Percentiles rank a stretch among this genome's conserved stretches.
phyloP scores from a whole-genome alignment of 2,797 vertebrate species.

The Tapera naevia region DNA sequence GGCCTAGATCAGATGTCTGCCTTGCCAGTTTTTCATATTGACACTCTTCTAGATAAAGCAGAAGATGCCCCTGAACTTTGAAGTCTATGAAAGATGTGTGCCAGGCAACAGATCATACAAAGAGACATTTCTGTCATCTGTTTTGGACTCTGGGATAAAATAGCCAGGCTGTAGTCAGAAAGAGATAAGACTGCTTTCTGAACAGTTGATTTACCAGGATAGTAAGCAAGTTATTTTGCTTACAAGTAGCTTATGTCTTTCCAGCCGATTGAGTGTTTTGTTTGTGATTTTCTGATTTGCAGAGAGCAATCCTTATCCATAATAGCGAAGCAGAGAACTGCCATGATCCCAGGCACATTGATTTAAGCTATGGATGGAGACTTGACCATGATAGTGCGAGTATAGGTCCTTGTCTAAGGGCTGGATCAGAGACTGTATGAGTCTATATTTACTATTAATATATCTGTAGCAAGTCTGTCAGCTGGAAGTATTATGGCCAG shows the following conservation, averaged over 20 bases:
- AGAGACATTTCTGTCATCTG: background rate
- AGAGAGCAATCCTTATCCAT: background rate
- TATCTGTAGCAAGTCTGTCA: background rate
- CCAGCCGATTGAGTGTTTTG: background rate
- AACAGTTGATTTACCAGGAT: background rate
- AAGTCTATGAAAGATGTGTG: background rate
- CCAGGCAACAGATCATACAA: background rate
- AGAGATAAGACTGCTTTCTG: background rate
- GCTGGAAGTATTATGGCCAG: background rate
- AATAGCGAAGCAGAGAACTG: background rate
- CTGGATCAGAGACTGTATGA: background rate
- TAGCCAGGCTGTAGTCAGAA: background rate
- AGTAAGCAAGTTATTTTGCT: background rate
- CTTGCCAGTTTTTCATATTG: background rate
- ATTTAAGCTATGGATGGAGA: background rate
- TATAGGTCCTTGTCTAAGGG: background rate
- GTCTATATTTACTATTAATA: background rate
- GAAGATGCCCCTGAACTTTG: background rate
- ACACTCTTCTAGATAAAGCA: background rate
- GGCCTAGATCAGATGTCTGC: background rate
- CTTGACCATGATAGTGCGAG: background rate
- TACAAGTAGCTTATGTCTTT: background rate
- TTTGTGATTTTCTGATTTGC: background rate
- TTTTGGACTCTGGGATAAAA: background rate
- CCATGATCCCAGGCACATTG: background rate